These are phyloP conservation scores for Boloria euphrosyne DNA, from an alignment of 2,888 invertebrate species.

Conservation along the genomic window DNA sequence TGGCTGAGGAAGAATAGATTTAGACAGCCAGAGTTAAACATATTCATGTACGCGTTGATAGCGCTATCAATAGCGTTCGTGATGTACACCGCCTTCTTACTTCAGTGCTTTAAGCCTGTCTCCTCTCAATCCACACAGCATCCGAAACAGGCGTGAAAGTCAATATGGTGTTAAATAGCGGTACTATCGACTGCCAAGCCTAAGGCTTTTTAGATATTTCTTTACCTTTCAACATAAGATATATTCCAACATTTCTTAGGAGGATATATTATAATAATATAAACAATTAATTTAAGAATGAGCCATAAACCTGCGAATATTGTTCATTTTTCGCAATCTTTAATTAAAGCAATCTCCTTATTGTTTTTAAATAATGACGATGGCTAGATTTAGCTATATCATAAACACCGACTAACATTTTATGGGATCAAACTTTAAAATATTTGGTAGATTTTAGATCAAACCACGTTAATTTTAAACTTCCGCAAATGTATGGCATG, in stretches of 20 bases:
- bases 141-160: conserved; percentile 85
- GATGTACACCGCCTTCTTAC: conserved; percentile 93
- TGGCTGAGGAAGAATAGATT: conserved; percentile 97
- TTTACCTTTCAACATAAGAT: conserved; percentile 25
- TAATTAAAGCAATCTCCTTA: not conserved
- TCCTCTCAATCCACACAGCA: conserved; percentile 84
- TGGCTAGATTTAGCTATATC: conserved; percentile 21
- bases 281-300: not conserved
- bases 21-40: conserved; percentile 94
- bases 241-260: conserved; percentile 31
- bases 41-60: conserved; percentile 96
- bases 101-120: conserved; percentile 93
- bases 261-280: too few species aligned
- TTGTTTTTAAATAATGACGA: conserved; percentile 10
- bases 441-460: conserved; percentile 43
- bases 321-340: not conserved
- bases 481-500: not conserved
- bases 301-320: conserved; percentile 1
- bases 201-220: conserved; percentile 25
- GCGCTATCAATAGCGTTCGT: conserved; percentile 93
- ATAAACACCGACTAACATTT: conserved; percentile 51
- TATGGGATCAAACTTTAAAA: conserved; percentile 72
- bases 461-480: conserved; percentile 1
- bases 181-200: conserved; percentile 29
- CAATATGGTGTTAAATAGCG: conserved; percentile 1